These are phyloP conservation scores for Aromia moschata DNA, from an alignment of 2,888 invertebrate species.

Conservation along the genomic window DNA sequence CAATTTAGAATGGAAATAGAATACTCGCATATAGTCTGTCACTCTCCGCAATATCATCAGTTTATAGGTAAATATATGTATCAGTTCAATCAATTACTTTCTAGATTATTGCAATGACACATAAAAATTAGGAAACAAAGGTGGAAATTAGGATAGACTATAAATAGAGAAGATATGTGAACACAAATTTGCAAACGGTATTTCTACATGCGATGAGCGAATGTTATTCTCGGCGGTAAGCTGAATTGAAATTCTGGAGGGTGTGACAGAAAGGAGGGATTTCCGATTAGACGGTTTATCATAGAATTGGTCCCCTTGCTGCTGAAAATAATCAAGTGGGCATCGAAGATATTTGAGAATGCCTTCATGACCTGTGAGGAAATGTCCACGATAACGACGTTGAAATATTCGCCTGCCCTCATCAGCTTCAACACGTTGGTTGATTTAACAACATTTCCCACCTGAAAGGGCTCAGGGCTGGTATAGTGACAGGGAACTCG, in stretches of 20 bases:
- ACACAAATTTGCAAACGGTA: background rate
- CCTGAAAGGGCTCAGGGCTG: no score
- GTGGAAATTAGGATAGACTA: no score
- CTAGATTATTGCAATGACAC: no score
- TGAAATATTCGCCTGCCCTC: conserved; percentile 50
- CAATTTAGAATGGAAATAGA: no score
- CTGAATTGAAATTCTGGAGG: conserved; percentile 32
- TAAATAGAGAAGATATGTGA: background rate
- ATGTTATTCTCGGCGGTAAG: background rate
- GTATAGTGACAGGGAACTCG: no score
- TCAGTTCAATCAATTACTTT: no score
- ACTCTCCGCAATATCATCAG: no score
- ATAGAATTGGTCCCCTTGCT: conserved; percentile 62
- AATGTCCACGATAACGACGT: conserved; percentile 62
- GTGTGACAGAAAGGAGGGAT: conserved; percentile 11
- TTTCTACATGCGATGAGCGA: background rate
- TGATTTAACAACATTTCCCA: no score
- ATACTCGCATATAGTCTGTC: no score
- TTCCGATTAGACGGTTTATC: conserved; percentile 45
- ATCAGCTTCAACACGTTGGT: conserved; percentile 16
- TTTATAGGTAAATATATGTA: no score
- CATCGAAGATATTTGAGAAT: conserved; percentile 55
- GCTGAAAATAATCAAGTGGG: conserved; percentile 59
- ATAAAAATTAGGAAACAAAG: no score
- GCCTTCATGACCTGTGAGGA: conserved; percentile 64